Conservation (phyloP, 2,113 vertebrate species). For the Raja brachyura region DNA sequence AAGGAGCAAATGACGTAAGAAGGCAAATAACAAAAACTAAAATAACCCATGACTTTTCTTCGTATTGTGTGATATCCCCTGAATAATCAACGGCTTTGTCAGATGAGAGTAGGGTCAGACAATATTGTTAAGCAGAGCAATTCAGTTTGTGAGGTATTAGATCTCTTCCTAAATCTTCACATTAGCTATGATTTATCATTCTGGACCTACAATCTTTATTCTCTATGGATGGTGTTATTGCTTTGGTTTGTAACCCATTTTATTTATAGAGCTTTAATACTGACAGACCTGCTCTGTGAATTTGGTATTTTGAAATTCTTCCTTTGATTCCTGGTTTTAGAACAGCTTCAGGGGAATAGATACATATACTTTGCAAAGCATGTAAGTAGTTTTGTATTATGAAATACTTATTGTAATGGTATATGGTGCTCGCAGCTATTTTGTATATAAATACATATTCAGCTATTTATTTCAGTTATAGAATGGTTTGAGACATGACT, state of each 20-base stretch:
- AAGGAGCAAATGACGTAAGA: too few relatives aligned
- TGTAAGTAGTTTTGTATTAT: not conserved
- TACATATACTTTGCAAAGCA: too few relatives aligned
- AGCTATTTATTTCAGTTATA: not conserved
- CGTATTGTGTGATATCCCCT: too few relatives aligned
- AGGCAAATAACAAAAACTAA: too few relatives aligned
- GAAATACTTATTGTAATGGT: not conserved
- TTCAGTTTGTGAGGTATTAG: not conserved
- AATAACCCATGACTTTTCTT: too few relatives aligned
- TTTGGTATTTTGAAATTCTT: not conserved
- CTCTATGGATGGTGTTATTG: too few relatives aligned
- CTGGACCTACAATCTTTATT: not conserved
- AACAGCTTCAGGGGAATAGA: not conserved
- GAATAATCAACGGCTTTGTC: too few relatives aligned
- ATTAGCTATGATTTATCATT: not conserved
- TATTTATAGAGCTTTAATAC: not conserved
- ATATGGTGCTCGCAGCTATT: not conserved
- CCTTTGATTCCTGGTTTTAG: not conserved
- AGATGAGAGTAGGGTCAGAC: too few relatives aligned
- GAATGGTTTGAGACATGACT: not conserved
- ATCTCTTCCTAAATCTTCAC: not conserved
- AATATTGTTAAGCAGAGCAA: too few relatives aligned
- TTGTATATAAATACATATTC: not conserved
- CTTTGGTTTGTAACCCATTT: too few relatives aligned
- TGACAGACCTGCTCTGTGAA: not conserved